Conservation (phyloP, 2,888 invertebrate genomes). For the Petrolisthes manimaculis region DNA sequence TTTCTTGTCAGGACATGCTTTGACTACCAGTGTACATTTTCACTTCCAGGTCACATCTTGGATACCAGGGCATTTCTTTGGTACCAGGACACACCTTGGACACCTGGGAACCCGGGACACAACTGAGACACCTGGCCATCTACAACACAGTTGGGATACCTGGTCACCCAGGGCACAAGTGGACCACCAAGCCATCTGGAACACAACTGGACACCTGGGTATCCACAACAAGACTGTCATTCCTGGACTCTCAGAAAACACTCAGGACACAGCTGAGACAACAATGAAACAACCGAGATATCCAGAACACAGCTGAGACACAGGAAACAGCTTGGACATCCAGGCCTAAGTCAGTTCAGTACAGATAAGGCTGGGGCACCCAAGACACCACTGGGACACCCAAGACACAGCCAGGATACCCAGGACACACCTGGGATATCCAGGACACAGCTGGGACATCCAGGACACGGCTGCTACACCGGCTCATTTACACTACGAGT, state of each 20-base stretch:
- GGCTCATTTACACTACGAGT: conserved; percentile 63
- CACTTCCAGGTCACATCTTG: too few relatives aligned
- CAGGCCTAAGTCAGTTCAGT: conserved; percentile 14
- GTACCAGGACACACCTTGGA: conserved; percentile 1
- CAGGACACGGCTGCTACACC: conserved; percentile 59
- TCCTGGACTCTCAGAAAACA: background rate
- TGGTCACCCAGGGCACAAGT: background rate
- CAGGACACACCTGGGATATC: conserved; percentile 31
- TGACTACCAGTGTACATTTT: too few relatives aligned
- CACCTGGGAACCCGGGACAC: background rate
- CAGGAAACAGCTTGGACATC: conserved; percentile 60
- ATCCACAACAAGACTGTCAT: background rate
- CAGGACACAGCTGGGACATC: conserved; percentile 61
- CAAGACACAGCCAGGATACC: background rate
- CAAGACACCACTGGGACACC: background rate
- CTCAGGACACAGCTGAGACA: background rate
- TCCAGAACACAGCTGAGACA: conserved; percentile 26
- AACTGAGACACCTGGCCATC: background rate
- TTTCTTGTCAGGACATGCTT: too few relatives aligned
- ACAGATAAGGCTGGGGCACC: background rate
- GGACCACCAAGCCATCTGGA: background rate
- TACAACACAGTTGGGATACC: background rate
- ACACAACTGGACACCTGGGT: background rate
- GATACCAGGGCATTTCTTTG: too few relatives aligned
- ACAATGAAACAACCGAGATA: background rate